Percentiles rank a stretch among this genome's conserved stretches.
Evolutionary conservation across 2,797 vertebrate species (phyloP).

Genomic region (Taenioides sp.): DNA sequence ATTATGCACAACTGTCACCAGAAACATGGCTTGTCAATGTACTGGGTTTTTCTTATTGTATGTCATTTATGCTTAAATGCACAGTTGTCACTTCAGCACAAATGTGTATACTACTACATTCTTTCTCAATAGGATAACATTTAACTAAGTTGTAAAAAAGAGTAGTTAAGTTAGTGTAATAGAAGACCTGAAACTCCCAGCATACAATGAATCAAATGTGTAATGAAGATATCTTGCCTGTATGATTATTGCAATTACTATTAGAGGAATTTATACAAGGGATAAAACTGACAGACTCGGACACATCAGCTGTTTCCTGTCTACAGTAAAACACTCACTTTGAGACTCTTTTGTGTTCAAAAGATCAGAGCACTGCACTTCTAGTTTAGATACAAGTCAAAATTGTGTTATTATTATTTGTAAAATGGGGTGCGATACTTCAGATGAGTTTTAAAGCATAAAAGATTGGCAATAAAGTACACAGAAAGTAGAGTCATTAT

Average conservation of each 20-base stretch:
- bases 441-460: no score
- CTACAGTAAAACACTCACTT: no score
- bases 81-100: background rate
- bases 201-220: background rate
- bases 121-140: background rate
- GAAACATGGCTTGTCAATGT: slow-evolving; percentile 1
- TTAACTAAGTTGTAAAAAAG: background rate
- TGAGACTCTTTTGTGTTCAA: no score
- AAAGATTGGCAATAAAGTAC: no score
- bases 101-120: background rate
- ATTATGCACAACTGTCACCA: slow-evolving; percentile 13
- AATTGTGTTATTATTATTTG: no score
- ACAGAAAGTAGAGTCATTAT: no score
- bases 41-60: background rate
- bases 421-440: no score
- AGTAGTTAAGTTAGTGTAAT: background rate
- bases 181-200: background rate
- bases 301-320: no score
- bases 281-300: background rate
- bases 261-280: background rate
- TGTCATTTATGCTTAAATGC: slow-evolving; percentile 2
- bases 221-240: background rate
- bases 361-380: no score
- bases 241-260: background rate
- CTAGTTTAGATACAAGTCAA: no score